Percentiles rank a stretch among this genome's conserved stretches.
Conservation (phyloP, 2,888 invertebrate genomes). For the Ectemnius lituratus region DNA sequence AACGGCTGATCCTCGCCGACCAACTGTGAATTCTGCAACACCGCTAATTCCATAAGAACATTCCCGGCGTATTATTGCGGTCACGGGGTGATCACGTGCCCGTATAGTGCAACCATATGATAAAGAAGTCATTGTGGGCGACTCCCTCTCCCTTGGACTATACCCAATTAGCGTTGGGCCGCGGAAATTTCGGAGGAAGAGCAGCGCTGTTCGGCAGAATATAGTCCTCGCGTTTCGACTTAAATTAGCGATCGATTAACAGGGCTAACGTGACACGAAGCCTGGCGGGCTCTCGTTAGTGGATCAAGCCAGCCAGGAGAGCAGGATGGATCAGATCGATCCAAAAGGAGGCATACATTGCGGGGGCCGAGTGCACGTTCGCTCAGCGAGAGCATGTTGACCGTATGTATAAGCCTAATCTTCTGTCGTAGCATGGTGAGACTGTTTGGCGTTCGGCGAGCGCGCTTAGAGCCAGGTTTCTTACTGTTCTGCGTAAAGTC, state of each 20-base stretch:
- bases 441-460: conserved; percentile 38
- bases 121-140: conserved; percentile 20
- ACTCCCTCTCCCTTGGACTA: too few species aligned
- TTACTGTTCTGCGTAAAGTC: conserved; percentile 71
- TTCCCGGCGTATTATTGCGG: conserved; percentile 21
- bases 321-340: too few species aligned
- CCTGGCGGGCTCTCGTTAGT: too few species aligned
- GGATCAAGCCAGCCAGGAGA: too few species aligned
- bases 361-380: neutral
- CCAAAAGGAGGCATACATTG: neutral
- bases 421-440: conserved; percentile 48
- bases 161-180: too few species aligned
- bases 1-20: conserved; percentile 23
- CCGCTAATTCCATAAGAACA: conserved; percentile 23
- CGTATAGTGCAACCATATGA: conserved; percentile 30
- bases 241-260: conserved; percentile 8
- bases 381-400: too few species aligned
- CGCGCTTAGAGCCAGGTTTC: conserved; percentile 56
- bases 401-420: conserved; percentile 43
- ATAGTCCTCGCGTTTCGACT: neutral
- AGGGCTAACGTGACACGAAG: too few species aligned
- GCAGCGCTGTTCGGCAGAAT: too few species aligned
- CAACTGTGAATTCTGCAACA: conserved; percentile 23
- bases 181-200: too few species aligned
- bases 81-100: conserved; percentile 20